phyloP scores from a whole-genome alignment of 2,888 invertebrate genomes.

The Microplitis deprimator region DNA sequence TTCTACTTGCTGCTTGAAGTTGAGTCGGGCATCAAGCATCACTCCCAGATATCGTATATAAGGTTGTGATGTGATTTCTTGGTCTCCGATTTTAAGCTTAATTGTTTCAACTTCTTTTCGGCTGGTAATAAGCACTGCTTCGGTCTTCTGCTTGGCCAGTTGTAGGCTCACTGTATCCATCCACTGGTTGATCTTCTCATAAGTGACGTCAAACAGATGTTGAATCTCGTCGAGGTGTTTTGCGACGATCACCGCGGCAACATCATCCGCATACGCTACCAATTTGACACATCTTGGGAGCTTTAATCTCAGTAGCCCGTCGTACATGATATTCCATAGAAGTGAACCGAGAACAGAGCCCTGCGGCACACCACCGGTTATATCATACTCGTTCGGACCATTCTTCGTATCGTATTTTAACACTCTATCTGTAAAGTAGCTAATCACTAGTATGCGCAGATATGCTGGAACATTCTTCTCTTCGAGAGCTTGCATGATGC shows the following conservation, averaged over 20 bases:
- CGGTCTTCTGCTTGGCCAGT: constrained; percentile 48
- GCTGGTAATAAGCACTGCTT: constrained; percentile 46
- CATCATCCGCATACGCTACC: constrained; percentile 41
- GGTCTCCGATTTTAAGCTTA: constrained; percentile 26
- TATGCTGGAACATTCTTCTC: constrained; percentile 43
- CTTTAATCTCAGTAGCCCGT: constrained; percentile 25
- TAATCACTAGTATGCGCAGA: constrained; percentile 41
- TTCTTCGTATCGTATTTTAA: constrained; percentile 42
- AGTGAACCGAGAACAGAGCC: constrained; percentile 42
- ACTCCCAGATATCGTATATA: constrained; percentile 51
- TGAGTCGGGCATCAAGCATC: constrained; percentile 45
- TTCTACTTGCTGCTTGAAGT: constrained; percentile 42
- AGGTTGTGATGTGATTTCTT: constrained; percentile 43
- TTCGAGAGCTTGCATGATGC: too few species aligned
- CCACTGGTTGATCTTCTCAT: neutral
- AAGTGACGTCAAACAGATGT: neutral
- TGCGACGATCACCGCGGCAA: constrained; percentile 35
- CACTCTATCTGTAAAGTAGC: constrained; percentile 44
- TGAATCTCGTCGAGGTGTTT: constrained; percentile 39
- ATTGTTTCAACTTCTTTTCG: constrained; percentile 41
- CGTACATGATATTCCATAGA: constrained; percentile 44
- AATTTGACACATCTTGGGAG: constrained; percentile 5
- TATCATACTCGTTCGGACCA: constrained; percentile 28
- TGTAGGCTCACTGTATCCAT: constrained; percentile 53
- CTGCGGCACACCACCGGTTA: constrained; percentile 43